Evolutionary conservation across 2,888 invertebrate genomes (phyloP).

Genomic region (Phania funesta): DNA sequence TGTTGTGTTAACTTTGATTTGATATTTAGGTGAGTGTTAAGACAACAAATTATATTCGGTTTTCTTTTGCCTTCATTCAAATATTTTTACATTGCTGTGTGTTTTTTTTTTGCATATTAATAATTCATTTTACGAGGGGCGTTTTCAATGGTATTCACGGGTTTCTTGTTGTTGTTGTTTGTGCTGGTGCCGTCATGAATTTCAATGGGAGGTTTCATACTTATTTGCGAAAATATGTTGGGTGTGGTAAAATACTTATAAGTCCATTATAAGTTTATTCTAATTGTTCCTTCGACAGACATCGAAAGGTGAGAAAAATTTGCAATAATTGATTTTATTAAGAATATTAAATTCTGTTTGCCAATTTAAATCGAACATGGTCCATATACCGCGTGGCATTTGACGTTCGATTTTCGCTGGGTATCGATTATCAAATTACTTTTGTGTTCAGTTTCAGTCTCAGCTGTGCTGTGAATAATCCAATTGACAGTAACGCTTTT

Average conservation of each 20-base stretch:
- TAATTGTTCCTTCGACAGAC: slow-evolving; percentile 14
- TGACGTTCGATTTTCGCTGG: too few relatives aligned
- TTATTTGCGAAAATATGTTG: slow-evolving; percentile 35
- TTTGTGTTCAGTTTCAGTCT: too few relatives aligned
- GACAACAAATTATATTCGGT: slow-evolving; percentile 47
- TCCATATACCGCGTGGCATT: too few relatives aligned
- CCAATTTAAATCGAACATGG: too few relatives aligned
- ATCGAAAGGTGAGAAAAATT: slow-evolving; percentile 5
- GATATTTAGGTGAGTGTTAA: slow-evolving; percentile 37
- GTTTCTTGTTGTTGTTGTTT: slow-evolving; percentile 9
- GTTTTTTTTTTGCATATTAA: slow-evolving; percentile 30
- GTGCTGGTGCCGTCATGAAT: slow-evolving; percentile 18
- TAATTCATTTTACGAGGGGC: slow-evolving; percentile 52
- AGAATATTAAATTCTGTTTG: too few relatives aligned
- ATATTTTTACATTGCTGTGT: slow-evolving; percentile 6
- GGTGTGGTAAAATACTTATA: slow-evolving; percentile 57
- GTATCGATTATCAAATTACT: too few relatives aligned
- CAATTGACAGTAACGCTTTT: too few relatives aligned
- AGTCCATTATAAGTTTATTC: slow-evolving; percentile 14
- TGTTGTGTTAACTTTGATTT: slow-evolving; percentile 24
- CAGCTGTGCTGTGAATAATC: too few relatives aligned
- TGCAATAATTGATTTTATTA: not conserved
- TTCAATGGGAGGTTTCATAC: slow-evolving; percentile 45
- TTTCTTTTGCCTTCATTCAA: not conserved
- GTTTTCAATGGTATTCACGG: slow-evolving; percentile 59